Conservation (phyloP, 2,113 vertebrate species). For the Polypterus senegalus region DNA sequence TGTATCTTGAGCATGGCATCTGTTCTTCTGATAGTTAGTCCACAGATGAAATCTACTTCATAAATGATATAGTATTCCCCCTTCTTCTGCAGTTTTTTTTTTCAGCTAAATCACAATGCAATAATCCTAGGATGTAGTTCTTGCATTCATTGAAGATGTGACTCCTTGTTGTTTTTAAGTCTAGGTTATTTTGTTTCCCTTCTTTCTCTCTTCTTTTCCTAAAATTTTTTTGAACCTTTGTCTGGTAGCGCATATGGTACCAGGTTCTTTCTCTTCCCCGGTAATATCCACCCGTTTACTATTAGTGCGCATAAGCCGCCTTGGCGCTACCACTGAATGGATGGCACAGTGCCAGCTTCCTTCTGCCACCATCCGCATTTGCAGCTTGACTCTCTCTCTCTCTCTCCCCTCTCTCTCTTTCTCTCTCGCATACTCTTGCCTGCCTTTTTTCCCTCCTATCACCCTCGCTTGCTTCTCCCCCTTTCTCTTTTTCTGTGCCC, state of each 20-base stretch:
- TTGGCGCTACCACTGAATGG: constrained; percentile 95
- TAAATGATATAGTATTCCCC: background rate
- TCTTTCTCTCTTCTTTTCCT: constrained; percentile 43
- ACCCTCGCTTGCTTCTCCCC: constrained; percentile 35
- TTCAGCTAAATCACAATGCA: background rate
- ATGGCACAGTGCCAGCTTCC: constrained; percentile 98
- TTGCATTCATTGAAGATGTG: constrained; percentile 12
- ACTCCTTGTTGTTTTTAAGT: background rate
- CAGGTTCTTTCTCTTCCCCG: constrained; percentile 34
- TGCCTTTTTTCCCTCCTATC: constrained; percentile 32
- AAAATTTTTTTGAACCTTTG: constrained; percentile 41
- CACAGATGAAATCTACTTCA: too few species aligned
- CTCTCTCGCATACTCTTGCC: constrained; percentile 53
- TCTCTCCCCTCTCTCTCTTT: constrained; percentile 67
- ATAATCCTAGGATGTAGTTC: constrained; percentile 16
- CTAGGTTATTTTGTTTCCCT: constrained; percentile 16
- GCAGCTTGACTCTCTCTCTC: constrained; percentile 78
- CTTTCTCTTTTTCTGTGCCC: constrained; percentile 36
- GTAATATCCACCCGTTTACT: constrained; percentile 72
- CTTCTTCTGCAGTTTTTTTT: background rate
- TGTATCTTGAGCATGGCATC: constrained; percentile 10
- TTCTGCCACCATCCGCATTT: constrained; percentile 93
- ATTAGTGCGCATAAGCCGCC: constrained; percentile 62
- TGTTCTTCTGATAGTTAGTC: constrained; percentile 7
- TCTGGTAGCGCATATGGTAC: constrained; percentile 44